These are phyloP conservation scores for Pectinophora gossypiella DNA, from an alignment of 1,140 invertebrate genomes.

Conservation along the genomic window DNA sequence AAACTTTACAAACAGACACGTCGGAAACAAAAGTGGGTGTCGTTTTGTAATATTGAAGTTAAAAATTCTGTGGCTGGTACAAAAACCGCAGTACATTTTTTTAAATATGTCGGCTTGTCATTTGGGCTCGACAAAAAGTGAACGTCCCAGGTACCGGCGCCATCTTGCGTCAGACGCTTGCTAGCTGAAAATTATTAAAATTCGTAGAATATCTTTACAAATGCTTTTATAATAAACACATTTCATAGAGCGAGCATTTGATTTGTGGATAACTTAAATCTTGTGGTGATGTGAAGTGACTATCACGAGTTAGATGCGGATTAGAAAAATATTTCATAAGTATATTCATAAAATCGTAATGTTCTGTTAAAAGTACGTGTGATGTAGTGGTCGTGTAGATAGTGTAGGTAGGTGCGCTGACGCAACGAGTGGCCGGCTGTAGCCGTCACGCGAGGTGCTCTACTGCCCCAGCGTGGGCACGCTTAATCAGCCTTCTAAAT, in stretches of 20 bases:
- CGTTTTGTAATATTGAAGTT: conserved; percentile 6
- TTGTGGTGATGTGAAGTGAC: neutral
- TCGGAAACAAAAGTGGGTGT: neutral
- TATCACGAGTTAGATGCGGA: too few relatives aligned
- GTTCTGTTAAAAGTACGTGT: too few relatives aligned
- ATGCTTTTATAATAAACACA: too few relatives aligned
- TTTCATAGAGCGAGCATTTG: too few relatives aligned
- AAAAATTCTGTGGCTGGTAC: neutral
- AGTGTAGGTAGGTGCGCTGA: too few relatives aligned
- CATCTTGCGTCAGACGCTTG: neutral
- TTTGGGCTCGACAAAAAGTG: conserved; percentile 2
- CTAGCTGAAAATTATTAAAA: neutral
- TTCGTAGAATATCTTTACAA: too few relatives aligned
- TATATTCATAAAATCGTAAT: too few relatives aligned
- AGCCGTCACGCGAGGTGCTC: neutral
- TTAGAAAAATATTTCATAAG: too few relatives aligned
- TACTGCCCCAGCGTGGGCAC: neutral
- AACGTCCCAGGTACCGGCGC: neutral
- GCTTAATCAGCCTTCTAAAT: conserved; percentile 9
- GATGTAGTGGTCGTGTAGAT: neutral
- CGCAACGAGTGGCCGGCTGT: too few relatives aligned
- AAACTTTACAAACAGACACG: neutral
- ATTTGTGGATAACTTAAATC: neutral
- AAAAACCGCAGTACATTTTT: conserved; percentile 13
- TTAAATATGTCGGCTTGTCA: conserved; percentile 13